These are phyloP conservation scores for Aporophyla nigra DNA, from an alignment of 2,888 invertebrate genomes.

Conservation along the genomic window DNA sequence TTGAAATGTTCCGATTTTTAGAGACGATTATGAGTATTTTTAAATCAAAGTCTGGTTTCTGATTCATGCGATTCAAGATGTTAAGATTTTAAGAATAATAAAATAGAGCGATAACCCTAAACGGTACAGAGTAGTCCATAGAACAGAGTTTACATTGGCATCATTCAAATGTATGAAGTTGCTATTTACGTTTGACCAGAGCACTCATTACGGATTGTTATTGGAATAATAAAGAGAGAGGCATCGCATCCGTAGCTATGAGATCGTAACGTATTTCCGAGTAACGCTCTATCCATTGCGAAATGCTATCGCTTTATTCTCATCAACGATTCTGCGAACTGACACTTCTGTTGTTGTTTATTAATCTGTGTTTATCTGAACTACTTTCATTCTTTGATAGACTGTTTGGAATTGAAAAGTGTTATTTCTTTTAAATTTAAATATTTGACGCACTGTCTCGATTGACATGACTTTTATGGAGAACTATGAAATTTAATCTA, in stretches of 20 bases:
- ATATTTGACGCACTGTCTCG: slow-evolving; percentile 59
- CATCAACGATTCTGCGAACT: slow-evolving; percentile 84
- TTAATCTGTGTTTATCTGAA: slow-evolving; percentile 87
- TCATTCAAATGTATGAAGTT: slow-evolving; percentile 90
- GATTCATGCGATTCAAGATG: slow-evolving; percentile 32
- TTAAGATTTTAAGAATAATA: slow-evolving; percentile 47
- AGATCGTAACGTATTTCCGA: slow-evolving; percentile 86
- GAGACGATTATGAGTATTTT: slow-evolving; percentile 16
- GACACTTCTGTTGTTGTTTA: slow-evolving; percentile 88
- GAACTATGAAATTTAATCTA: slow-evolving; percentile 54
- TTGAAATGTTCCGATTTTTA: slow-evolving; percentile 30
- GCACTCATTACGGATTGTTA: slow-evolving; percentile 91
- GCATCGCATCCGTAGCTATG: slow-evolving; percentile 85
- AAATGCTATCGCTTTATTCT: slow-evolving; percentile 88
- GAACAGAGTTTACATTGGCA: slow-evolving; percentile 88
- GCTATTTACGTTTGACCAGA: slow-evolving; percentile 91
- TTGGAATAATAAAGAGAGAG: slow-evolving; percentile 90
- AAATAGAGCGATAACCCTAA: slow-evolving; percentile 78
- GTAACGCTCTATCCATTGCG: slow-evolving; percentile 85
- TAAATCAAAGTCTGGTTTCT: slow-evolving; percentile 37
- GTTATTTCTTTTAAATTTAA: slow-evolving; percentile 67
- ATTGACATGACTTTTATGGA: slow-evolving; percentile 59
- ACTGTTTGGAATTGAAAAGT: slow-evolving; percentile 75
- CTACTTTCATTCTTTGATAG: slow-evolving; percentile 76
- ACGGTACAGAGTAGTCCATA: slow-evolving; percentile 81